These are phyloP conservation scores for Dipodomys spectabilis DNA, from an alignment of 2,113 vertebrate species.

Conservation along the genomic window DNA sequence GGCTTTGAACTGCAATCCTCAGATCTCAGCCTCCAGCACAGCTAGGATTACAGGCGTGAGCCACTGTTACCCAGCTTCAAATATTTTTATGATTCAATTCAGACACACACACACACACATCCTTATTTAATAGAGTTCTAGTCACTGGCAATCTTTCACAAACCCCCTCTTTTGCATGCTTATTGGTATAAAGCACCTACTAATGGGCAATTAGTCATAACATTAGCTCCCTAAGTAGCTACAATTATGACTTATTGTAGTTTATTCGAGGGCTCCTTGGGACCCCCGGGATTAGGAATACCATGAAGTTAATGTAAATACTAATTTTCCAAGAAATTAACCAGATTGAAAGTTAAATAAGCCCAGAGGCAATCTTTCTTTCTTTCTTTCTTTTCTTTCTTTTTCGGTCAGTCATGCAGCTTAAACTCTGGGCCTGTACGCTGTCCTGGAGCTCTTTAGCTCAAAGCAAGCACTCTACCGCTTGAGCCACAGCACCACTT, in stretches of 20 bases:
- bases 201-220: conserved; percentile 76
- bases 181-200: conserved; percentile 64
- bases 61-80: not conserved
- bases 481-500: too few relatives aligned
- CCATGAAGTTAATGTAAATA: conserved; percentile 64
- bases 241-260: conserved; percentile 63
- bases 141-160: conserved; percentile 55
- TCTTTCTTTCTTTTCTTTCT: too few relatives aligned
- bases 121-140: conserved; percentile 61
- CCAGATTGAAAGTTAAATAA: conserved; percentile 32
- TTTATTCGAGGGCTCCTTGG: conserved; percentile 58
- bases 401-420: too few relatives aligned
- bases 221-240: conserved; percentile 68
- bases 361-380: not conserved
- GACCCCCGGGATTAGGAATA: conserved; percentile 44
- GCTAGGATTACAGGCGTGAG: too few relatives aligned
- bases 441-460: too few relatives aligned
- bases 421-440: too few relatives aligned
- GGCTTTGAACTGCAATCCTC: too few relatives aligned
- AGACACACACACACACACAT: not conserved
- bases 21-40: too few relatives aligned
- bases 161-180: conserved; percentile 51
- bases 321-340: conserved; percentile 68
- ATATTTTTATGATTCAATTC: not conserved
- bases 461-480: too few relatives aligned